A percentile compares a stretch with the other conserved stretches of the same genome.
Conservation (phyloP, 2,888 invertebrate genomes). For the Apotomis capreana region DNA sequence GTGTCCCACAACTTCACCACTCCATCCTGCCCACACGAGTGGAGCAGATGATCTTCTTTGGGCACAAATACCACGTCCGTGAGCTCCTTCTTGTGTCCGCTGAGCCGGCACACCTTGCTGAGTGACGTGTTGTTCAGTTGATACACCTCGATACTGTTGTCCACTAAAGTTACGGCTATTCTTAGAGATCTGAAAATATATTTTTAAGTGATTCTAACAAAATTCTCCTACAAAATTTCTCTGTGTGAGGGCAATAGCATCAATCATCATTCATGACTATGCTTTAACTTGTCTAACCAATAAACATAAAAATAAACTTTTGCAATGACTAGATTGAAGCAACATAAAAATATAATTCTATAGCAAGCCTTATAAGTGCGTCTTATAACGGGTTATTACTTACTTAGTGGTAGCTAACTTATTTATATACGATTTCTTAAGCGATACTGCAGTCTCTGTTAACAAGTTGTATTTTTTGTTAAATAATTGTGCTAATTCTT, state of each 20-base stretch:
- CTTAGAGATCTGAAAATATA: conserved; percentile 62
- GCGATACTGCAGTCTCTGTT: conserved; percentile 79
- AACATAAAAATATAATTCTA: background rate
- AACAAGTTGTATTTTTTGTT: conserved; percentile 63
- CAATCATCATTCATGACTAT: too few relatives aligned
- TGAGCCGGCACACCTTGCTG: conserved; percentile 66
- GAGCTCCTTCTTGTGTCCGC: conserved; percentile 74
- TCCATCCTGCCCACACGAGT: conserved; percentile 83
- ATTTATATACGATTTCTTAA: conserved; percentile 84
- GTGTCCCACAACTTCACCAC: conserved; percentile 85
- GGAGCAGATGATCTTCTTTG: conserved; percentile 82
- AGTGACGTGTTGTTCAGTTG: conserved; percentile 64
- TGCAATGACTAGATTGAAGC: background rate
- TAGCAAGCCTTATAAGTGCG: background rate
- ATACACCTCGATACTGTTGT: conserved; percentile 72
- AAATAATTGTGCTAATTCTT: conserved; percentile 64
- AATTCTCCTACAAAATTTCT: too few relatives aligned
- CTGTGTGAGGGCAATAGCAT: too few relatives aligned
- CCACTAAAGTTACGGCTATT: conserved; percentile 64
- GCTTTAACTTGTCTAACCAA: background rate
- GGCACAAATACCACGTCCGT: conserved; percentile 84
- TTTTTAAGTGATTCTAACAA: background rate
- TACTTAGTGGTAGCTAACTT: conserved; percentile 84
- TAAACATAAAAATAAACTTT: background rate
- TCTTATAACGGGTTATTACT: conserved; percentile 48